Evolutionary conservation across 2,113 vertebrate species (phyloP).

Genomic region (Pelodiscus sinensis): DNA sequence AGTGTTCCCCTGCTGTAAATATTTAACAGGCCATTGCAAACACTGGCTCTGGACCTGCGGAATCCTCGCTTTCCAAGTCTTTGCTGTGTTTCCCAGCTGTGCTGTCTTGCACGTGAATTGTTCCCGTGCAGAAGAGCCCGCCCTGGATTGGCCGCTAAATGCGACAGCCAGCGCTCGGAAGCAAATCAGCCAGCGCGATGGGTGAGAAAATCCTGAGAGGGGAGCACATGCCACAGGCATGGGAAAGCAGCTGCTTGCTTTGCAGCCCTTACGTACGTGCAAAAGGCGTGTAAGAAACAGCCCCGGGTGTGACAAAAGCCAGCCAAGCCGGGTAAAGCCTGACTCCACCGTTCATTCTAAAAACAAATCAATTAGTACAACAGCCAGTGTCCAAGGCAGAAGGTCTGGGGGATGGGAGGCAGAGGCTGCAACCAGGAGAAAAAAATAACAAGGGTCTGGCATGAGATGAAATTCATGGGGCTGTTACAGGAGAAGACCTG

Average conservation of each 20-base stretch:
- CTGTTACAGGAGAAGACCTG: neutral
- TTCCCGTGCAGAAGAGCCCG: neutral
- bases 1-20: neutral
- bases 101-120: fast-evolving
- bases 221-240: neutral
- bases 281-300: neutral
- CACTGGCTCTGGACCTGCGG: fast-evolving
- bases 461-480: neutral
- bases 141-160: fast-evolving
- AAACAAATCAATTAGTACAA: neutral
- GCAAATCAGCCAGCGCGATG: neutral
- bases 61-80: neutral
- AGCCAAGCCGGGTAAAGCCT: neutral
- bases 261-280: neutral
- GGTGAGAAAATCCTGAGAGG: neutral
- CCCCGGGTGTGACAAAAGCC: neutral
- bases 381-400: neutral
- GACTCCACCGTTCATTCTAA: neutral
- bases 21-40: neutral
- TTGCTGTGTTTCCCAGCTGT: neutral
- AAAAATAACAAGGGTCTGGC: neutral
- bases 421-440: neutral
- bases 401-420: neutral
- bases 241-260: neutral
- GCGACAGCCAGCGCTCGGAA: neutral